Conservation (phyloP, 2,888 invertebrate genomes). For the Andrena hattorfiana region DNA sequence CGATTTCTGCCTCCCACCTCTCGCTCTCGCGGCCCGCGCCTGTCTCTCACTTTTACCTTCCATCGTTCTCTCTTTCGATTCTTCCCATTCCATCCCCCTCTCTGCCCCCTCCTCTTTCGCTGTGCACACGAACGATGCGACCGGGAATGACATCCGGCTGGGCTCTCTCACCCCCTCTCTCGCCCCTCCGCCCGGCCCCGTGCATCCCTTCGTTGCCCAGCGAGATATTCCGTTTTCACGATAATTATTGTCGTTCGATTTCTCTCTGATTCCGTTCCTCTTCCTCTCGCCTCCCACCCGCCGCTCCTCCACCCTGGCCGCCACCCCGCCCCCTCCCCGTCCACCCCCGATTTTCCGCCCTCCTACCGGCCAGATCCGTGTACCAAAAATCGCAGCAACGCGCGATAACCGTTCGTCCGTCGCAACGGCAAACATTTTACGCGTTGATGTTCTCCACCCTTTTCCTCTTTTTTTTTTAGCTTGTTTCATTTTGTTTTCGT, state of each 20-base stretch:
- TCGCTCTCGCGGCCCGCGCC: background rate
- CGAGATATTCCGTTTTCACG: slow-evolving; percentile 83
- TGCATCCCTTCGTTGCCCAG: slow-evolving; percentile 70
- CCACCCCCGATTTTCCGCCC: slow-evolving; percentile 56
- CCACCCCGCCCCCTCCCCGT: background rate
- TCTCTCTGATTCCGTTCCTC: slow-evolving; percentile 62
- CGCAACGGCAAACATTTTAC: slow-evolving; percentile 75
- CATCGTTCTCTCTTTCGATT: slow-evolving; percentile 32
- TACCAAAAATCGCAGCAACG: slow-evolving; percentile 72
- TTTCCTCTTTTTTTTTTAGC: slow-evolving; percentile 7
- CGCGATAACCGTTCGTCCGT: slow-evolving; percentile 74
- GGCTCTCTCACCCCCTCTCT: slow-evolving; percentile 70
- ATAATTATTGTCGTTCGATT: slow-evolving; percentile 84
- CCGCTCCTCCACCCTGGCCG: slow-evolving; percentile 15
- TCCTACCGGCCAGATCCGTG: slow-evolving; percentile 45
- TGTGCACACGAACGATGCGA: slow-evolving; percentile 66
- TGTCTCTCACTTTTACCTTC: background rate
- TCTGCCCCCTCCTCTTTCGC: slow-evolving; percentile 34
- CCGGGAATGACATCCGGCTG: slow-evolving; percentile 83
- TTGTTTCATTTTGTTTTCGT: slow-evolving; percentile 13
- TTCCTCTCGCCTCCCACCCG: slow-evolving; percentile 37
- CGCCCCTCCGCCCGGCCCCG: slow-evolving; percentile 59
- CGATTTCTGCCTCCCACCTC: background rate
- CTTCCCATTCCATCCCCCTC: slow-evolving; percentile 17
- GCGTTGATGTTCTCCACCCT: slow-evolving; percentile 68